Percentiles rank a stretch among this genome's conserved stretches.
Conservation (phyloP, 1,140 invertebrate species). For the Heliconius himera region DNA sequence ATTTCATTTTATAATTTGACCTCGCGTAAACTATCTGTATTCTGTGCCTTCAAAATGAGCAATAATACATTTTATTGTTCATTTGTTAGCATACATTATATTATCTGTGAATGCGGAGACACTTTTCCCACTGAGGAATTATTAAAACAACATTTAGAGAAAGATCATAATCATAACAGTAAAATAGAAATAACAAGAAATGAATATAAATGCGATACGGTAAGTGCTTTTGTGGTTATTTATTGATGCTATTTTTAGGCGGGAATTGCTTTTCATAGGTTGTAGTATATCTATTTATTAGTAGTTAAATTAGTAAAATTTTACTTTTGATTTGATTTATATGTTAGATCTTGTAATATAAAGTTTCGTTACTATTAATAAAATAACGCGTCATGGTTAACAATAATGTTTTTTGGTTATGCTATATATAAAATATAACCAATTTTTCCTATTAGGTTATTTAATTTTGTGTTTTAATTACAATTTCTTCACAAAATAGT, state of each 20-base stretch:
- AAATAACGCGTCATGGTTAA: too few relatives aligned
- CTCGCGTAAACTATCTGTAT: conserved; percentile 33
- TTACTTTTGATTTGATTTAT: background rate
- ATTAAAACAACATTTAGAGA: conserved; percentile 60
- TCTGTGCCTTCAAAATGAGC: conserved; percentile 42
- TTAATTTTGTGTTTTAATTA: background rate
- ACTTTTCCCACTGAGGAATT: conserved; percentile 66
- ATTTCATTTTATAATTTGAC: conserved; percentile 16
- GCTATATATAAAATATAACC: background rate
- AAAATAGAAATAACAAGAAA: conserved; percentile 42
- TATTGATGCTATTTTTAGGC: background rate
- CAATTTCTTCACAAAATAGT: too few relatives aligned
- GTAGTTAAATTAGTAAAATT: background rate
- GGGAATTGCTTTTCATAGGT: background rate
- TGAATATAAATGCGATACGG: conserved; percentile 56
- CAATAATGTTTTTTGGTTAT: background rate
- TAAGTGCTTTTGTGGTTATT: conserved; percentile 35
- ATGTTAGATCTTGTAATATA: background rate
- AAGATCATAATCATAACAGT: conserved; percentile 49
- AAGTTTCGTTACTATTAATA: too few relatives aligned
- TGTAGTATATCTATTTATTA: background rate
- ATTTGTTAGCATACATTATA: conserved; percentile 71
- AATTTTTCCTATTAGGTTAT: background rate
- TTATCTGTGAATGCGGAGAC: conserved; percentile 74
- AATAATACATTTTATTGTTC: conserved; percentile 71